phyloP scores from a whole-genome alignment of 53 echinoderm and acorn worm genomes.

The Luidia sarsii region DNA sequence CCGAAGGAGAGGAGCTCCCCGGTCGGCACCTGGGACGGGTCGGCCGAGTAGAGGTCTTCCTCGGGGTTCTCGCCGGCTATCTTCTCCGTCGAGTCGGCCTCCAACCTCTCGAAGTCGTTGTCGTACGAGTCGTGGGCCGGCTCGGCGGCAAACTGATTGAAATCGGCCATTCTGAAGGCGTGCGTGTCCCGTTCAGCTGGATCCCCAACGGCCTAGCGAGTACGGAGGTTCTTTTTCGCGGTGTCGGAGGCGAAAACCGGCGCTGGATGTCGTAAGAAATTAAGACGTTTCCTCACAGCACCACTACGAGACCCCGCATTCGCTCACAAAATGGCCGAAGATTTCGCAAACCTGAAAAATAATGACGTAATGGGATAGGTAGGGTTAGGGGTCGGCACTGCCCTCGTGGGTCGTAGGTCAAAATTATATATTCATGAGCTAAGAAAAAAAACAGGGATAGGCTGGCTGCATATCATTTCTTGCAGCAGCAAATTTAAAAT shows the following conservation, averaged over 20 bases:
- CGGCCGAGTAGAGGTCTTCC: constrained; percentile 77
- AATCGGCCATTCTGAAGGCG: constrained; percentile 55
- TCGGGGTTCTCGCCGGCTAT: constrained; percentile 71
- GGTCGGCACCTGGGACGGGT: constrained; percentile 57
- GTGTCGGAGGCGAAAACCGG: not conserved
- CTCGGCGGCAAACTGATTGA: constrained; percentile 61
- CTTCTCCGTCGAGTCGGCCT: constrained; percentile 60
- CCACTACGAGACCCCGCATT: not conserved
- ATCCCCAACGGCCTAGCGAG: not conserved
- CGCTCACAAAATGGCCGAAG: constrained; percentile 45
- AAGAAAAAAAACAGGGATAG: no score
- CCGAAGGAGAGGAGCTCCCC: constrained; percentile 60
- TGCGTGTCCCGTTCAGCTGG: not conserved
- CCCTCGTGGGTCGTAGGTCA: not conserved
- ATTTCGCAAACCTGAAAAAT: constrained; percentile 56
- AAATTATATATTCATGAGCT: not conserved
- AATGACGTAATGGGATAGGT: constrained; percentile 56
- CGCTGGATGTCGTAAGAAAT: not conserved
- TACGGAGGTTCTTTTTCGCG: not conserved
- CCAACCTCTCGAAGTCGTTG: constrained; percentile 90
- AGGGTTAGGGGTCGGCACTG: constrained; percentile 26
- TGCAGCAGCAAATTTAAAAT: no score
- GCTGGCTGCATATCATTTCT: no score
- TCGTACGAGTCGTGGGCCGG: constrained; percentile 78
- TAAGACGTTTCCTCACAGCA: not conserved